These are phyloP conservation scores for Gymnosoma rotundatum DNA, from an alignment of 2,888 invertebrate species.

Conservation along the genomic window DNA sequence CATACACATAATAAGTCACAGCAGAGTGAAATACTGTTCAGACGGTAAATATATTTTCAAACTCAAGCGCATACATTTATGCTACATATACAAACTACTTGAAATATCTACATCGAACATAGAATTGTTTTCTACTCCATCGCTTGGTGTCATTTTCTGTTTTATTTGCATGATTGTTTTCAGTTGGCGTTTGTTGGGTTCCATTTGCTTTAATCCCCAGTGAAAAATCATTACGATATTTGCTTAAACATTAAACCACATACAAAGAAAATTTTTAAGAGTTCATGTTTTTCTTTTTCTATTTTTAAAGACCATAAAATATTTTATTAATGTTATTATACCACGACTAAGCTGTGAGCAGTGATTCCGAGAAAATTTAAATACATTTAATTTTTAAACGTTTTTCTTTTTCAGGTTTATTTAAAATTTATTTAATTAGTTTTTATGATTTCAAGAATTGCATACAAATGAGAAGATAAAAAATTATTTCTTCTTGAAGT, in stretches of 20 bases:
- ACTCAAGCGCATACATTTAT: neutral
- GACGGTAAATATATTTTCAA: constrained; percentile 12
- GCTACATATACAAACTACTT: neutral
- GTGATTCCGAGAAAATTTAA: constrained; percentile 15
- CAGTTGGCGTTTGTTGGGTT: constrained; percentile 4
- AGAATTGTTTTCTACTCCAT: neutral
- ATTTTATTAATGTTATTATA: constrained; percentile 12
- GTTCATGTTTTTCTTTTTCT: neutral
- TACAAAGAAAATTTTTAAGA: neutral
- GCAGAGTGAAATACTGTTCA: constrained; percentile 14
- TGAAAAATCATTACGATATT: constrained; percentile 32
- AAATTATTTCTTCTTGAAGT: too few relatives aligned
- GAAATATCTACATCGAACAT: constrained; percentile 25
- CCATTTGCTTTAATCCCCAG: constrained; percentile 44
- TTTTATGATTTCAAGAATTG: constrained; percentile 20
- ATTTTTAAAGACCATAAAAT: constrained; percentile 14
- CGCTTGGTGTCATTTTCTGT: constrained; percentile 27
- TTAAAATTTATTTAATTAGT: constrained; percentile 41
- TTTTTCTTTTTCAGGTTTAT: neutral
- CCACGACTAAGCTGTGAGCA: neutral
- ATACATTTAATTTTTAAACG: neutral
- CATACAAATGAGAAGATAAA: constrained; percentile 5
- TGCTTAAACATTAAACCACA: neutral
- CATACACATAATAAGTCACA: constrained; percentile 67
- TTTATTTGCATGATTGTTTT: constrained; percentile 26